Evolutionary conservation across 2,888 invertebrate genomes (phyloP).

Genomic region (Andrena bicolor): DNA sequence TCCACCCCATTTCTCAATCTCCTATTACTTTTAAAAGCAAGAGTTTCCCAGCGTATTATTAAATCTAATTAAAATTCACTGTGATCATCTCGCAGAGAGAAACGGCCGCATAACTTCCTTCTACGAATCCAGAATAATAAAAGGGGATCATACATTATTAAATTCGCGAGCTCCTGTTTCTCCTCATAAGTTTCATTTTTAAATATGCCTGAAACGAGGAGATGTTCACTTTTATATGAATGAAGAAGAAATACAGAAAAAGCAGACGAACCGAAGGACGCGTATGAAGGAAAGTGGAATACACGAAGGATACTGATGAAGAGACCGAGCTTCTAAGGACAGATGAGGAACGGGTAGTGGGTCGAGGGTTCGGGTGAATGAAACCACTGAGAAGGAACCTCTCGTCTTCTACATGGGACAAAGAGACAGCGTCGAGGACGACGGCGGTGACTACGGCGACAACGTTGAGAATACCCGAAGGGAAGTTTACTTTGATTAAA

Average conservation of each 20-base stretch:
- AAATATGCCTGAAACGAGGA: background rate
- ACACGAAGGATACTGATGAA: constrained; percentile 56
- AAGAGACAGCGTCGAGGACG: constrained; percentile 53
- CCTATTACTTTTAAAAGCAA: too few species aligned
- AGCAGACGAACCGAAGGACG: background rate
- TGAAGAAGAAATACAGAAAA: background rate
- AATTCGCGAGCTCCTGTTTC: too few species aligned
- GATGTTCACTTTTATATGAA: background rate
- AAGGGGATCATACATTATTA: too few species aligned
- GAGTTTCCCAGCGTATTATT: too few species aligned
- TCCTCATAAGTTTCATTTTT: background rate
- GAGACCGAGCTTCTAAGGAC: constrained; percentile 56
- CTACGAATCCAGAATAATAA: too few species aligned
- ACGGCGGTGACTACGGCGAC: constrained; percentile 30
- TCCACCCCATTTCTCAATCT: too few species aligned
- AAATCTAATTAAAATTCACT: too few species aligned
- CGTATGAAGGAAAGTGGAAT: background rate
- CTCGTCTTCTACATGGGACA: constrained; percentile 59
- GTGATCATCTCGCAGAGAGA: too few species aligned
- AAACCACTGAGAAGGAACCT: constrained; percentile 56
- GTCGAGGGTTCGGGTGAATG: constrained; percentile 62
- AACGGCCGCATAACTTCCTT: too few species aligned
- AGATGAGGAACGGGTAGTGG: constrained; percentile 50
- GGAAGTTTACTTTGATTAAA: constrained; percentile 76
- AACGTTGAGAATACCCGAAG: constrained; percentile 47